Conservation (phyloP, 2,113 vertebrate genomes). For the Myotis brandtii region DNA sequence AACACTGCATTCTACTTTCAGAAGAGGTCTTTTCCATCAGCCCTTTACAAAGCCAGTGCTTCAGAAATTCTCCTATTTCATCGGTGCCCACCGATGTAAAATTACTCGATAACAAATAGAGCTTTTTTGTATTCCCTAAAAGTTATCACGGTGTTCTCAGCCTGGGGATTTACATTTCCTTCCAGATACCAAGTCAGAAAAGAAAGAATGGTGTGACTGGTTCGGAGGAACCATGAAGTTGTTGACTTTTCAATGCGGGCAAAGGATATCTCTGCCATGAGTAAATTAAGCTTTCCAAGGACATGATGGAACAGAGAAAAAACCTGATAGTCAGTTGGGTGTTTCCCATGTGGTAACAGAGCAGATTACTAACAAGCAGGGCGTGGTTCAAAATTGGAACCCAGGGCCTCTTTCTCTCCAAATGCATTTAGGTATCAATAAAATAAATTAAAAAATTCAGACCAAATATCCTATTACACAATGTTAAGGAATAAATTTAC, state of each 20-base stretch:
- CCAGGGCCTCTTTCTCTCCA: not conserved
- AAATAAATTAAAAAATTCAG: slow-evolving; percentile 13
- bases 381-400: not conserved
- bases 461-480: not conserved
- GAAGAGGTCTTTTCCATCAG: not conserved
- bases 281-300: slow-evolving; percentile 37
- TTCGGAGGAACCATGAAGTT: not conserved
- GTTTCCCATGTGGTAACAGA: not conserved
- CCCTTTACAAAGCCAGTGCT: not conserved
- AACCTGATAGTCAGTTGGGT: not conserved
- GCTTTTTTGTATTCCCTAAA: not conserved
- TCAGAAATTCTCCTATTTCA: not conserved
- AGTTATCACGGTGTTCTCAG: not conserved
- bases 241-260: not conserved
- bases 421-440: not conserved
- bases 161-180: not conserved
- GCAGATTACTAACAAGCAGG: not conserved
- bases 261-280: not conserved
- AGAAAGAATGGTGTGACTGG: not conserved
- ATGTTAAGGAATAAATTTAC: not conserved
- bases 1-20: not conserved
- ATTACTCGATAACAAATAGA: not conserved
- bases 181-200: not conserved
- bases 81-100: not conserved
- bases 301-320: slow-evolving; percentile 20